A percentile compares a stretch with the other conserved stretches of the same genome.
Evolutionary conservation across 2,888 invertebrate genomes (phyloP).

Genomic region (Stenurella melanura): DNA sequence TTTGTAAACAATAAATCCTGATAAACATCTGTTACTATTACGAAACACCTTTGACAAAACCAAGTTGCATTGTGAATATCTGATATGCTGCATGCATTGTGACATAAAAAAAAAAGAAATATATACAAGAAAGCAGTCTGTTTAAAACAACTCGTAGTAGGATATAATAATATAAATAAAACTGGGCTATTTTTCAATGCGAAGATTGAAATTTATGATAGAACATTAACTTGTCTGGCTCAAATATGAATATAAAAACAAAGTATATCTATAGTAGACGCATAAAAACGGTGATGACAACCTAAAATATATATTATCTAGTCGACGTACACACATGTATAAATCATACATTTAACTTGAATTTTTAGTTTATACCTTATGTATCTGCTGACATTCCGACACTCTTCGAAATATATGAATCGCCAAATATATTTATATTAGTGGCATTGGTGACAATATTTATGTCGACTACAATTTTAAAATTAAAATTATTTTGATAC

Average conservation of each 20-base stretch:
- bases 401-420: slow-evolving; percentile 19
- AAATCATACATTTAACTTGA: slow-evolving; percentile 38
- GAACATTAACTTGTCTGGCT: slow-evolving; percentile 30
- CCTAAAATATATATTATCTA: slow-evolving; percentile 39
- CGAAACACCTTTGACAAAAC: background rate
- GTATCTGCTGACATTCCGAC: slow-evolving; percentile 11
- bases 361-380: slow-evolving; percentile 35
- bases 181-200: slow-evolving; percentile 17
- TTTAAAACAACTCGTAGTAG: slow-evolving; percentile 5
- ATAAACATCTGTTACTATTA: background rate
- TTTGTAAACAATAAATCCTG: background rate
- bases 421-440: background rate
- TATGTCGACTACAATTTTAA: too few relatives aligned
- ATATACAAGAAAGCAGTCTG: background rate
- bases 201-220: slow-evolving; percentile 34
- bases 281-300: slow-evolving; percentile 37
- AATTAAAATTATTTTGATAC: too few relatives aligned
- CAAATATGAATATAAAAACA: slow-evolving; percentile 35
- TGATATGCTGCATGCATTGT: background rate
- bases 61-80: background rate
- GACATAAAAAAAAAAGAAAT: background rate
- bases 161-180: background rate
- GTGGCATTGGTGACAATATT: too few relatives aligned
- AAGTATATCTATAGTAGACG: slow-evolving; percentile 33
- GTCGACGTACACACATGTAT: slow-evolving; percentile 26